Conservation (phyloP, 2,888 invertebrate genomes). For the Polietes domitor region DNA sequence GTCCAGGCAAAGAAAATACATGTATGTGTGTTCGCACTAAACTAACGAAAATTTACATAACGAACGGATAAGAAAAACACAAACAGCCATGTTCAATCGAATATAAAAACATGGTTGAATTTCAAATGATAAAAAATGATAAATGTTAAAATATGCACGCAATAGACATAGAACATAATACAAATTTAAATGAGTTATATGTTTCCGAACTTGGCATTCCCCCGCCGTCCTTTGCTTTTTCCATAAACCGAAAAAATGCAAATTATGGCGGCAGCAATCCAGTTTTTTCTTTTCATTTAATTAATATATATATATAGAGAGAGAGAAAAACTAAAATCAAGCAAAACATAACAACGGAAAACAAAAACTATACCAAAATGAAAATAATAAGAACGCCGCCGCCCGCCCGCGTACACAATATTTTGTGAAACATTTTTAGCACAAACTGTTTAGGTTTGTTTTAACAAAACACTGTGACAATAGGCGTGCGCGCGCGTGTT, state of each 20-base stretch:
- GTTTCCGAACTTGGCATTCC: not conserved
- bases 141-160: not conserved
- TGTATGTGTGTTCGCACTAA: not conserved
- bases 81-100: not conserved
- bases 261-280: no score
- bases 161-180: not conserved
- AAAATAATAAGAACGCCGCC: not conserved
- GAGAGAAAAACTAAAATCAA: not conserved
- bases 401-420: not conserved
- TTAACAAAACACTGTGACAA: no score
- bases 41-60: not conserved
- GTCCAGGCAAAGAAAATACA: slow-evolving; percentile 47
- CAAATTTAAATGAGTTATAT: not conserved
- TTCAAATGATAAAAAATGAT: not conserved
- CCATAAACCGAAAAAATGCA: not conserved
- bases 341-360: not conserved
- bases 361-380: not conserved
- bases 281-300: not conserved
- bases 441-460: no score
- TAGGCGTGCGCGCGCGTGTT: no score
- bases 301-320: no score
- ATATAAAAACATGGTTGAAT: not conserved
- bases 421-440: not conserved
- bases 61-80: not conserved
- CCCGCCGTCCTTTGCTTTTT: not conserved